Evolutionary conservation across 2,888 invertebrate genomes (phyloP).

Genomic region (Nysson spinosus): DNA sequence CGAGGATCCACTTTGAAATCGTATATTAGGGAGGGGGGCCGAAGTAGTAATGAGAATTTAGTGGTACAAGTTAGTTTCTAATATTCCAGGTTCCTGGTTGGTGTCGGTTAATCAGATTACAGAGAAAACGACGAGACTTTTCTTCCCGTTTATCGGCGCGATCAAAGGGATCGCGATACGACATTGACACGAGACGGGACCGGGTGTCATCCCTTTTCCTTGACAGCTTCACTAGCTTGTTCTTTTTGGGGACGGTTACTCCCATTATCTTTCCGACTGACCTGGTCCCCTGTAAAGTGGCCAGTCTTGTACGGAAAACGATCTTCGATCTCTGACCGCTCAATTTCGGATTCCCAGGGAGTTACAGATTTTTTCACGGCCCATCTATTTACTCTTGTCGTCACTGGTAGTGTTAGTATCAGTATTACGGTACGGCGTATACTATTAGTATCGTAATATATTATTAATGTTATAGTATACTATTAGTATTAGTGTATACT

Average conservation of each 20-base stretch:
- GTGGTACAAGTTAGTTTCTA: no score
- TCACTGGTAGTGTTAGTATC: no score
- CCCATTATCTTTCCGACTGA: slow-evolving; percentile 64
- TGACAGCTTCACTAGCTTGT: slow-evolving; percentile 71
- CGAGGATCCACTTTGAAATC: no score
- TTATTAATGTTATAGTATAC: no score
- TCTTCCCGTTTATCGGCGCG: slow-evolving; percentile 43
- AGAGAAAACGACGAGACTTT: slow-evolving; percentile 28
- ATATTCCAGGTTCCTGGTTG: neutral
- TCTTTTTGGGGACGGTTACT: slow-evolving; percentile 49
- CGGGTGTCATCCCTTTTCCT: slow-evolving; percentile 68
- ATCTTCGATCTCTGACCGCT: slow-evolving; percentile 64
- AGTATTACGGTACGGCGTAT: no score
- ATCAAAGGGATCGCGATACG: slow-evolving; percentile 51
- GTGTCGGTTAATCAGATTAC: slow-evolving; percentile 34
- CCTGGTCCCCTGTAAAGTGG: slow-evolving; percentile 62
- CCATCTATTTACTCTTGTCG: neutral
- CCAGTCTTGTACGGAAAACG: slow-evolving; percentile 68
- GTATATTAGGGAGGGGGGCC: no score
- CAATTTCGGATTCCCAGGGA: slow-evolving; percentile 57
- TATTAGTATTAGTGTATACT: no score
- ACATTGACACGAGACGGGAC: slow-evolving; percentile 41
- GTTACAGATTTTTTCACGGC: neutral
- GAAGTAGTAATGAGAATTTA: slow-evolving; percentile 3
- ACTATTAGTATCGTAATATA: no score